phyloP scores from a whole-genome alignment of 2,113 vertebrate genomes.

The Megaptera novaeangliae region DNA sequence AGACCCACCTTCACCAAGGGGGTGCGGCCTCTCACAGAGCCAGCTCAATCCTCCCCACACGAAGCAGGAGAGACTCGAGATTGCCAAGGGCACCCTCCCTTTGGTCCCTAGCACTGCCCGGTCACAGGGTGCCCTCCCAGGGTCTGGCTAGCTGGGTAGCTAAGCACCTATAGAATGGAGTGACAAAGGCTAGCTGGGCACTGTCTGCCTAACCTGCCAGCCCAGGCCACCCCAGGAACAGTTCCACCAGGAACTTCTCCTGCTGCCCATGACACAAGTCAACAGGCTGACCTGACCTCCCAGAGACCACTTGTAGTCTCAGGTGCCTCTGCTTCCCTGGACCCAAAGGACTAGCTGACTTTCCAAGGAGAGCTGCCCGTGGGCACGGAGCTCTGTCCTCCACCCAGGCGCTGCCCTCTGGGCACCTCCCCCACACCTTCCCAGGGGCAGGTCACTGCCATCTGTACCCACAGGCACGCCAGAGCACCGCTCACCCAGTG shows the following conservation, averaged over 20 bases:
- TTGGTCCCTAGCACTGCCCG: fast-evolving
- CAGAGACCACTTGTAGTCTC: background rate
- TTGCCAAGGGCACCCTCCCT: background rate
- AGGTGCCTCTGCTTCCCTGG: background rate
- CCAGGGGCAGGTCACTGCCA: background rate
- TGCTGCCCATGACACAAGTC: background rate
- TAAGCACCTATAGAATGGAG: background rate
- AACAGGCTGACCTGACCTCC: background rate
- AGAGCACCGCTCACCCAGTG: no score
- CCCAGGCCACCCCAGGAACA: background rate
- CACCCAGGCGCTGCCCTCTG: background rate
- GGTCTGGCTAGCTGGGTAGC: background rate
- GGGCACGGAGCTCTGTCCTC: slow-evolving; percentile 60
- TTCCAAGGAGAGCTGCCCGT: background rate
- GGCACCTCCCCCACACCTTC: background rate
- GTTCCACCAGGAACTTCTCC: background rate
- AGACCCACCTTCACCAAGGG: background rate
- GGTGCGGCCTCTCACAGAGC: background rate
- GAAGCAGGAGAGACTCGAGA: background rate
- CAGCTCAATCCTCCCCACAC: background rate
- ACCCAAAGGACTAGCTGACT: background rate
- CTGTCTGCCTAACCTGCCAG: background rate
- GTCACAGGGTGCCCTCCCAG: background rate
- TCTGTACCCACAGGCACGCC: slow-evolving; percentile 14
- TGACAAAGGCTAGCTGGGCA: background rate